phyloP scores from a whole-genome alignment of 2,888 invertebrate species.

The Pelosia muscerda region DNA sequence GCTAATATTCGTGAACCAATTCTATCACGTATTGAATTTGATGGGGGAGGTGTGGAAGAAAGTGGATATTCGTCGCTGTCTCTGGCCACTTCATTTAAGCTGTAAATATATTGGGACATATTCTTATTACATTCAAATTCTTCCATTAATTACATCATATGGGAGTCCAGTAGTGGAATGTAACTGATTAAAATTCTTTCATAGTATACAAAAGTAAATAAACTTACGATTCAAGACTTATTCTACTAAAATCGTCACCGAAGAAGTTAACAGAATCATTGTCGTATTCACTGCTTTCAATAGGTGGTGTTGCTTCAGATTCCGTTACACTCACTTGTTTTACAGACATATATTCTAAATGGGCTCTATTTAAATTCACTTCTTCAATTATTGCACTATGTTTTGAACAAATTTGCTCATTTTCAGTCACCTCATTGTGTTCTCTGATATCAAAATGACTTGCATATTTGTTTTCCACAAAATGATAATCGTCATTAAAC shows the following conservation, averaged over 20 bases:
- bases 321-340: conserved; percentile 61
- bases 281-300: conserved; percentile 55
- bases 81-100: conserved; percentile 66
- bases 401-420: not conserved
- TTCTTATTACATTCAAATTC: conserved; percentile 34
- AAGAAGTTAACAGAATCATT: conserved; percentile 53
- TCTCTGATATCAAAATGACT: conserved; percentile 58
- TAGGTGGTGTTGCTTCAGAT: conserved; percentile 50
- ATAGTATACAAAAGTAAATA: conserved; percentile 16
- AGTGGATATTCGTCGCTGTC: conserved; percentile 63
- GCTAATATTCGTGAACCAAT: conserved; percentile 69
- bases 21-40: conserved; percentile 68
- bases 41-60: conserved; percentile 56
- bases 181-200: conserved; percentile 30
- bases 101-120: conserved; percentile 51
- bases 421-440: conserved; percentile 39
- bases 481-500: conserved; percentile 61
- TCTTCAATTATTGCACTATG: conserved; percentile 56
- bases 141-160: no score
- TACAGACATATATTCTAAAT: conserved; percentile 54
- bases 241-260: conserved; percentile 56
- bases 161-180: no score
- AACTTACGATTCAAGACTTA: conserved; percentile 79
- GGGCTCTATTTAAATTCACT: conserved; percentile 54
- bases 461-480: conserved; percentile 53